These are phyloP conservation scores for Cheilosia urbana DNA, from an alignment of 2,888 invertebrate species.

Conservation along the genomic window DNA sequence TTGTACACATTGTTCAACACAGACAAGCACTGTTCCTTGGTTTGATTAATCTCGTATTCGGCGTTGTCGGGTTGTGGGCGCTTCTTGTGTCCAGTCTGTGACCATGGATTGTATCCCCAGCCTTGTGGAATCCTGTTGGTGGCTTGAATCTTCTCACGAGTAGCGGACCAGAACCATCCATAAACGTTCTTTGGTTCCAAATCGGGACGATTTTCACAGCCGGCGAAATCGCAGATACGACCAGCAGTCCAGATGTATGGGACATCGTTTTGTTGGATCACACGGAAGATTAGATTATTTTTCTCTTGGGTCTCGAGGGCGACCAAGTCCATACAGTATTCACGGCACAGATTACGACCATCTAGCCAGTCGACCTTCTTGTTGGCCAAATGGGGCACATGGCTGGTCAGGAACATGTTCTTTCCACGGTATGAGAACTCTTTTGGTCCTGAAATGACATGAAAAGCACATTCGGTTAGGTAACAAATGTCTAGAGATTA, in stretches of 20 bases:
- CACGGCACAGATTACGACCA: constrained; percentile 94
- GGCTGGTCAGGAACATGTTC: constrained; percentile 94
- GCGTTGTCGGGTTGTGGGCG: constrained; percentile 94
- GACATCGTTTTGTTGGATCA: constrained; percentile 94
- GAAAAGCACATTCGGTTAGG: constrained; percentile 33
- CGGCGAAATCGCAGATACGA: constrained; percentile 96
- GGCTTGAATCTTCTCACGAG: constrained; percentile 93
- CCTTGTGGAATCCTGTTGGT: constrained; percentile 88
- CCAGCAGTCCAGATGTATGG: constrained; percentile 98
- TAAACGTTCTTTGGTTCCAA: constrained; percentile 93
- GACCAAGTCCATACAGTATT: constrained; percentile 97
- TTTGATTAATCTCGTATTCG: constrained; percentile 94
- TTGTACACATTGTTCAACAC: constrained; percentile 96
- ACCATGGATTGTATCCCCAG: constrained; percentile 93
- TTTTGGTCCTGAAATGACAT: constrained; percentile 90
- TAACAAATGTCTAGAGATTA: too few relatives aligned
- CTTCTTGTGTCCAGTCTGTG: constrained; percentile 95
- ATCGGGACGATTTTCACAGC: constrained; percentile 93
- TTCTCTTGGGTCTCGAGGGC: constrained; percentile 95
- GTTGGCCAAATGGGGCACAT: constrained; percentile 90
- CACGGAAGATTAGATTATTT: constrained; percentile 94
- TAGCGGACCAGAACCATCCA: constrained; percentile 97
- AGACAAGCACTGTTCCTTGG: constrained; percentile 93
- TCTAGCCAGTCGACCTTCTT: constrained; percentile 95
- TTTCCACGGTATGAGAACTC: constrained; percentile 94